Percentiles rank a stretch among this genome's conserved stretches.
Conservation (phyloP, 2,113 vertebrate genomes). For the Oreocharis arfaki region DNA sequence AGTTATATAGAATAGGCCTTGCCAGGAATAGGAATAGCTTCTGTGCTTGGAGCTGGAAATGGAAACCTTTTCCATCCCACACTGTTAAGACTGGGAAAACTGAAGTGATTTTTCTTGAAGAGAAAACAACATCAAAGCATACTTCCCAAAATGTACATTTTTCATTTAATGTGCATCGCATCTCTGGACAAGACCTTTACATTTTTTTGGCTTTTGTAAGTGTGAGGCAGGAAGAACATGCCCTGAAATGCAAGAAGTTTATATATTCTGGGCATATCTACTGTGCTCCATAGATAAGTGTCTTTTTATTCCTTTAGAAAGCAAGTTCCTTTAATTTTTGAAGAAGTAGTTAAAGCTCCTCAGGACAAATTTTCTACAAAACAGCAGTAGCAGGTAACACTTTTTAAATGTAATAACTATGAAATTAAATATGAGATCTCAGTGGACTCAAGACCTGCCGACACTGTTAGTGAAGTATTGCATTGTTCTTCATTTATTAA, state of each 20-base stretch:
- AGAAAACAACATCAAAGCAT: background rate
- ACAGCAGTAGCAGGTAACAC: background rate
- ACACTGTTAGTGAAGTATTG: background rate
- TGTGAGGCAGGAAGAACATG: background rate
- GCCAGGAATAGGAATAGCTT: background rate
- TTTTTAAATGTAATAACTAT: background rate
- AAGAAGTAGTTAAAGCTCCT: background rate
- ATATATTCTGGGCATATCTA: background rate
- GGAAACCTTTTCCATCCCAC: background rate
- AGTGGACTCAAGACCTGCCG: background rate
- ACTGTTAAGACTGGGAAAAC: background rate
- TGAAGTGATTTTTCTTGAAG: background rate
- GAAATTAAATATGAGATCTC: background rate
- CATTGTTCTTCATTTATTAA: background rate
- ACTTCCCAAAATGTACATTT: background rate
- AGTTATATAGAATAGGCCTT: background rate
- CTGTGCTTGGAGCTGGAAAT: background rate
- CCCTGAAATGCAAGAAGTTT: background rate
- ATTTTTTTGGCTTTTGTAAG: background rate
- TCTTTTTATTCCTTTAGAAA: background rate
- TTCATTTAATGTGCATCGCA: background rate
- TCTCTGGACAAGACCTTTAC: background rate
- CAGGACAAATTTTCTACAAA: background rate
- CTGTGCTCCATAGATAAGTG: background rate
- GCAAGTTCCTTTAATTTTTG: background rate